Percentiles rank a stretch among this genome's conserved stretches.
These are phyloP conservation scores for Smutsia temminckii DNA, from an alignment of 2,797 vertebrate genomes.

Conservation along the genomic window DNA sequence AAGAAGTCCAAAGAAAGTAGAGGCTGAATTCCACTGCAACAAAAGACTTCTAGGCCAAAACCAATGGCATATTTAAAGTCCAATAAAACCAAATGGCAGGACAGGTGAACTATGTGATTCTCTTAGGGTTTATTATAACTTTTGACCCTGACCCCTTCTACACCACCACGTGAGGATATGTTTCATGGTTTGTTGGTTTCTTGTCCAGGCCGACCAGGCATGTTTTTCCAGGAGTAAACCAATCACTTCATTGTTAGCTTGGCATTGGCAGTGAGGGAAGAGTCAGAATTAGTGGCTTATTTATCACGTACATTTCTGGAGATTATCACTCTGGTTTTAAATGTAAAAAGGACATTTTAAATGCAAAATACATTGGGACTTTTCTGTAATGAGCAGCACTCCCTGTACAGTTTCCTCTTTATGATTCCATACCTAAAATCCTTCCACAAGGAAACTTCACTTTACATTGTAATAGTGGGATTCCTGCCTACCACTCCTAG, in stretches of 20 bases:
- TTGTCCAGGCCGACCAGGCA: background rate
- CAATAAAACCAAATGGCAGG: background rate
- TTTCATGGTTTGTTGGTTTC: background rate
- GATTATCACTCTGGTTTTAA: conserved; percentile 17
- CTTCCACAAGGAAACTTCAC: background rate
- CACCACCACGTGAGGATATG: background rate
- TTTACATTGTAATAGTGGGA: background rate
- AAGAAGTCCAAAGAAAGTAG: conserved; percentile 62
- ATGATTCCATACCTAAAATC: background rate
- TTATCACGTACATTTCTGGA: background rate
- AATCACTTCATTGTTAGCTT: background rate
- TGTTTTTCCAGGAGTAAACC: background rate
- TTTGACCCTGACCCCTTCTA: background rate
- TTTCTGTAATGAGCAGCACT: background rate
- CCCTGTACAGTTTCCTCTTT: background rate
- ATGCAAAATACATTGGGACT: background rate
- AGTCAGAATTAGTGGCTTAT: background rate
- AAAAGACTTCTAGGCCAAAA: background rate
- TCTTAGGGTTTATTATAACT: background rate
- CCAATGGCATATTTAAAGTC: background rate
- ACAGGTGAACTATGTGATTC: background rate
- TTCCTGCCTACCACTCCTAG: fast-evolving
- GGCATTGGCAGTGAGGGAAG: background rate
- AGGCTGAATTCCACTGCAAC: conserved; percentile 2
- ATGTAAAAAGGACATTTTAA: conserved; percentile 9